Evolutionary conservation across 2,113 vertebrate genomes (phyloP).

Genomic region (Eulemur macaco): DNA sequence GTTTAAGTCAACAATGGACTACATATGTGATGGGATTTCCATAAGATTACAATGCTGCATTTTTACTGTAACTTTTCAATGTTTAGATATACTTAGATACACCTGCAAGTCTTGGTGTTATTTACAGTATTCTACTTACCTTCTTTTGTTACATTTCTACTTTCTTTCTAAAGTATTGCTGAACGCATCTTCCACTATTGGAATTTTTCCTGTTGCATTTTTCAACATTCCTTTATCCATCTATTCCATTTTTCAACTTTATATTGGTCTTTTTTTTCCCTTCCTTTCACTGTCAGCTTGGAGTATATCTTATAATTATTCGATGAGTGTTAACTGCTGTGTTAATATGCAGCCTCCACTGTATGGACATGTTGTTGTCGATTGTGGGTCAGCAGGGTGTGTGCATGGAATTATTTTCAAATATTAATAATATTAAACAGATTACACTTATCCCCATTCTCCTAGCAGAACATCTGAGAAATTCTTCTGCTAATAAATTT

Average conservation of each 20-base stretch:
- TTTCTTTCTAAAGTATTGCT: background rate
- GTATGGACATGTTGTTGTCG: background rate
- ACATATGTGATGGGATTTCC: background rate
- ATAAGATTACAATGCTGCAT: background rate
- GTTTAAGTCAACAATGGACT: background rate
- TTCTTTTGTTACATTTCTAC: background rate
- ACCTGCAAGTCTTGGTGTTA: background rate
- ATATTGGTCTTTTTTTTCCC: background rate
- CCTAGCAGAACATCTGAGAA: constrained; percentile 27
- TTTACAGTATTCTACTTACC: background rate
- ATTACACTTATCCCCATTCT: background rate
- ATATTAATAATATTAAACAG: background rate
- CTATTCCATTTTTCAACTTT: constrained; percentile 11
- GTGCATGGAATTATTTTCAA: constrained; percentile 31
- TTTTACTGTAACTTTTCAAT: background rate
- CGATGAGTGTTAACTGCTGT: background rate
- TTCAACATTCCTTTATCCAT: background rate
- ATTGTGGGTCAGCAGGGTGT: background rate
- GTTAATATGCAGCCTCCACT: background rate
- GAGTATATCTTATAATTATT: background rate
- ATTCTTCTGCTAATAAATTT: constrained; percentile 34
- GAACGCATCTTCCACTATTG: background rate
- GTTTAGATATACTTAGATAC: background rate
- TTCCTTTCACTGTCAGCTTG: constrained; percentile 13
- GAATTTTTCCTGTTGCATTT: background rate